phyloP scores from a whole-genome alignment of 2,797 vertebrate species.

The Acrossocheilus wenchowensis region DNA sequence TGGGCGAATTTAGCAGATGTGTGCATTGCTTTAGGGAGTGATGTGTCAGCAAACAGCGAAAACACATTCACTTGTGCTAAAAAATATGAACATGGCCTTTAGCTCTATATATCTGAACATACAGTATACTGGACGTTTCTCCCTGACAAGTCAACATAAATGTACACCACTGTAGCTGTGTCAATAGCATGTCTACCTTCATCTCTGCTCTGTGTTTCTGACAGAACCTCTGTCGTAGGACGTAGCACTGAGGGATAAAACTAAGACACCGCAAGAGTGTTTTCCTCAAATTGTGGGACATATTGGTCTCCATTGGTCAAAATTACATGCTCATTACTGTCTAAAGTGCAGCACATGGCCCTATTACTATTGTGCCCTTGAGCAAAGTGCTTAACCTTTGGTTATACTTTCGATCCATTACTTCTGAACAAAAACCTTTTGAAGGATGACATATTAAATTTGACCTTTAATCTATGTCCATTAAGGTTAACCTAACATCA shows the following conservation, averaged over 20 bases:
- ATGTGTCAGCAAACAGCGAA: slow-evolving; percentile 17
- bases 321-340: slow-evolving; percentile 9
- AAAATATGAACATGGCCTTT: slow-evolving; percentile 20
- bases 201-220: background rate
- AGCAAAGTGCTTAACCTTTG: slow-evolving; percentile 32
- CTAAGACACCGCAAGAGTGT: background rate
- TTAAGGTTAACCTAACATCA: slow-evolving; percentile 18
- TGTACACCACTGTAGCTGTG: background rate
- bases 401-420: slow-evolving; percentile 15
- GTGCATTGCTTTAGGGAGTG: slow-evolving; percentile 26
- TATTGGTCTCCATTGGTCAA: slow-evolving; percentile 35
- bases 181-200: background rate
- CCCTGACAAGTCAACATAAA: slow-evolving; percentile 6
- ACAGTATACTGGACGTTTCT: background rate
- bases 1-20: slow-evolving; percentile 13
- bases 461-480: background rate
- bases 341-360: background rate
- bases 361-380: slow-evolving; percentile 17
- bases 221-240: background rate
- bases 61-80: slow-evolving; percentile 1
- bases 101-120: background rate
- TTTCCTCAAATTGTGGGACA: background rate
- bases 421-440: background rate
- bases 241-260: background rate
- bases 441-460: background rate